These are phyloP conservation scores for Ascaphus truei DNA, from an alignment of 2,113 vertebrate species.

Conservation along the genomic window DNA sequence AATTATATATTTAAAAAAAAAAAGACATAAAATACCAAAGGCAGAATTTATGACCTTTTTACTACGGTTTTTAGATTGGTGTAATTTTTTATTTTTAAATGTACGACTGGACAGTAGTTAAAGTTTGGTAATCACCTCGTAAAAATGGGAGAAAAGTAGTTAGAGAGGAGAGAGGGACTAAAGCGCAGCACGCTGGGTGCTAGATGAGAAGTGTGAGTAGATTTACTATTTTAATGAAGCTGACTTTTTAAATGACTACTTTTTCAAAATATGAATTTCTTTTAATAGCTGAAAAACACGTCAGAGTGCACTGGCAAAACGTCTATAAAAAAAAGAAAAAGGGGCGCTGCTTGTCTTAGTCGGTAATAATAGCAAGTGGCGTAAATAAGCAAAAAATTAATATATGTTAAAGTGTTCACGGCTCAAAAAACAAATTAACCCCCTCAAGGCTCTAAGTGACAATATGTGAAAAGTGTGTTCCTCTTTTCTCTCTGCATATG, in stretches of 20 bases:
- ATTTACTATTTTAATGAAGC: not conserved
- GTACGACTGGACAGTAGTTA: not conserved
- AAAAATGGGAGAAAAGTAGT: not conserved
- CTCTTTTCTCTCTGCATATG: too few relatives aligned
- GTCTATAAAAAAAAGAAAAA: too few relatives aligned
- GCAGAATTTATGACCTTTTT: not conserved
- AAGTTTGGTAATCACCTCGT: not conserved
- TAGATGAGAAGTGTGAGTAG: not conserved
- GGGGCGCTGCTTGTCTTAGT: too few relatives aligned
- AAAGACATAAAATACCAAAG: too few relatives aligned
- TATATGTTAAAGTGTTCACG: too few relatives aligned
- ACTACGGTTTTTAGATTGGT: not conserved
- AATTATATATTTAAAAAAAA: constrained; percentile 84
- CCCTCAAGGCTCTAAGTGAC: too few relatives aligned
- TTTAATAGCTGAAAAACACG: not conserved
- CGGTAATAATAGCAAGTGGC: too few relatives aligned
- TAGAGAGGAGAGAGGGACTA: not conserved
- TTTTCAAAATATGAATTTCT: not conserved
- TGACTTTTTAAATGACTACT: not conserved
- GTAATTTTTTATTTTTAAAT: not conserved
- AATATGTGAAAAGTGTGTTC: too few relatives aligned
- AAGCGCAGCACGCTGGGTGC: too few relatives aligned
- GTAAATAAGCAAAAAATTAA: too few relatives aligned
- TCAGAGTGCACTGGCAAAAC: too few relatives aligned
- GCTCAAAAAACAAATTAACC: too few relatives aligned